Conservation (phyloP, 37 sponge, comb jelly and placozoan species). For the Haliclona indistincta region DNA sequence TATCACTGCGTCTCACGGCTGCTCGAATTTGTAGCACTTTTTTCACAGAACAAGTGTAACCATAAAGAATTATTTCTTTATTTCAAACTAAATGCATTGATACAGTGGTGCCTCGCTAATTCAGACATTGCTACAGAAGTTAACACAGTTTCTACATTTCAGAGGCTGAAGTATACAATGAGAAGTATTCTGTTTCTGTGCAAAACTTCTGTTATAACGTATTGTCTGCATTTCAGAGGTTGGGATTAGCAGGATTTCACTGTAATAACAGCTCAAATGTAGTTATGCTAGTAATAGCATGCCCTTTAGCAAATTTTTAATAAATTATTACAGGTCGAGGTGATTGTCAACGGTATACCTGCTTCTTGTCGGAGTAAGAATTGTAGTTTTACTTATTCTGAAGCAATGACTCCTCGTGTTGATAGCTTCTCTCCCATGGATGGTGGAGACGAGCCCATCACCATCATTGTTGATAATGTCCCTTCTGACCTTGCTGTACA, state of each 20-base stretch:
- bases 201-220: conserved; percentile 35
- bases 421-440: conserved; percentile 2
- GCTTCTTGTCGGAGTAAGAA: conserved; percentile 61
- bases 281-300: too few relatives aligned
- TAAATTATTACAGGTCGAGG: conserved; percentile 67
- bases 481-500: conserved; percentile 5
- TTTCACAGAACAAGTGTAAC: too few relatives aligned
- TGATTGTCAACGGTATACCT: conserved; percentile 74
- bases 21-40: too few relatives aligned
- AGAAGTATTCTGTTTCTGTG: conserved; percentile 40
- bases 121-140: too few relatives aligned
- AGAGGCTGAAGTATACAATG: conserved; percentile 22
- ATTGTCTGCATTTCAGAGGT: conserved; percentile 47
- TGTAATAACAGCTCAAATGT: background rate
- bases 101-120: too few relatives aligned
- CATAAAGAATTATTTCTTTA: too few relatives aligned
- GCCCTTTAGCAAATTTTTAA: too few relatives aligned
- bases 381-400: conserved; percentile 56
- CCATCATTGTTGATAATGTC: conserved; percentile 79
- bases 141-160: background rate
- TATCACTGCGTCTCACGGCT: too few relatives aligned
- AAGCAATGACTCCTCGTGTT: conserved; percentile 5
- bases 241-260: background rate
- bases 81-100: too few relatives aligned
- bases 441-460: conserved; percentile 55